Conservation (phyloP, 2,113 vertebrate species). For the Laterallus jamaicensis region DNA sequence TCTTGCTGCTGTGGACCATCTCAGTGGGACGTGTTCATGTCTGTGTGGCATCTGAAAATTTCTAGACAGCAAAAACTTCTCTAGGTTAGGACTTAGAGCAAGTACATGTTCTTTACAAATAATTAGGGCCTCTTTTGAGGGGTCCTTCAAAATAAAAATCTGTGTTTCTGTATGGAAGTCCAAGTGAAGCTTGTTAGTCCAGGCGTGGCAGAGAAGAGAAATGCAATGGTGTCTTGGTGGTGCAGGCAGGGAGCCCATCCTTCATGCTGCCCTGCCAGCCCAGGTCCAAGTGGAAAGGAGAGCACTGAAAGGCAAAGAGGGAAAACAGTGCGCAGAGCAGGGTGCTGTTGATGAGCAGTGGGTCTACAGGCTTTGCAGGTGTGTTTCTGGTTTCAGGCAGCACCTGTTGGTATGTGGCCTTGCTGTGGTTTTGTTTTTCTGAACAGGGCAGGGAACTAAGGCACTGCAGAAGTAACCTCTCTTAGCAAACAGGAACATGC, state of each 20-base stretch:
- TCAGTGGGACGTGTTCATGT: background rate
- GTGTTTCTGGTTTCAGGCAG: background rate
- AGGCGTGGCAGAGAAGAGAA: background rate
- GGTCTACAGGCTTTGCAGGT: background rate
- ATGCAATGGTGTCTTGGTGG: fast-evolving
- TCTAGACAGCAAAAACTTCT: background rate
- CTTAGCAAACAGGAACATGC: background rate
- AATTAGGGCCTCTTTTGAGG: background rate
- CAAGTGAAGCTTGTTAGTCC: background rate
- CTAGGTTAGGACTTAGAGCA: background rate
- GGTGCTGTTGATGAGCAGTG: background rate
- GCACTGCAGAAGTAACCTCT: background rate
- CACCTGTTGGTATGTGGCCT: background rate
- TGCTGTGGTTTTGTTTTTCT: background rate
- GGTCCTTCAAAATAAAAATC: background rate
- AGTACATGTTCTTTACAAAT: background rate
- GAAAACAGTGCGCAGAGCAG: background rate
- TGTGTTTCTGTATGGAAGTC: background rate
- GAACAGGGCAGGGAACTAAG: background rate
- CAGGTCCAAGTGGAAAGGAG: fast-evolving
- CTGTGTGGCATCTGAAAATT: background rate
- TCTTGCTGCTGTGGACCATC: background rate
- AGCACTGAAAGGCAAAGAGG: background rate
- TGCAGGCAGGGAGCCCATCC: fast-evolving
- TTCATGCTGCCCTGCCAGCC: fast-evolving